A percentile compares a stretch with the other conserved stretches of the same genome.
phyloP scores from a whole-genome alignment of 2,797 vertebrate genomes.

The Oceanodroma leucorhoa region DNA sequence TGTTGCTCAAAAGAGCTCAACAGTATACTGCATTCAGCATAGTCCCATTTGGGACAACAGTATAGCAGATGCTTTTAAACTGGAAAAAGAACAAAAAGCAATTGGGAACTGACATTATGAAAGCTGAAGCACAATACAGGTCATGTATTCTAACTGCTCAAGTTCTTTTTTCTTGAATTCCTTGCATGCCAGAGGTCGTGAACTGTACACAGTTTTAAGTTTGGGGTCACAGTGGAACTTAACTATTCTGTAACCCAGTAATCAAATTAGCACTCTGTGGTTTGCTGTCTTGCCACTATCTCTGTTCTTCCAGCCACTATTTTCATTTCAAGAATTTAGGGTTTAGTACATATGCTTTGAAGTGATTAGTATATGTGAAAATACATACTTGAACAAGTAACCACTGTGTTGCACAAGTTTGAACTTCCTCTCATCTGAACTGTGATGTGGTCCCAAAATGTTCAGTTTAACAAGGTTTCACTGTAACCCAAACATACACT shows the following conservation, averaged over 20 bases:
- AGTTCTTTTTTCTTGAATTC: neutral
- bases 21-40: neutral
- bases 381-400: neutral
- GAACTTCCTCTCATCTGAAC: conserved; percentile 6
- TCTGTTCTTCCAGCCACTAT: neutral
- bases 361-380: neutral
- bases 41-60: neutral
- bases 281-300: conserved; percentile 14
- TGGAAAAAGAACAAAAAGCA: neutral
- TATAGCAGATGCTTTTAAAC: neutral
- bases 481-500: neutral
- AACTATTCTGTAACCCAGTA: neutral
- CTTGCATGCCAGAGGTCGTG: neutral
- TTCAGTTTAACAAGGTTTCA: neutral
- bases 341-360: neutral
- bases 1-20: neutral
- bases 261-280: conserved; percentile 16
- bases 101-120: neutral
- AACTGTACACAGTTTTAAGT: neutral
- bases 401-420: neutral
- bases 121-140: neutral
- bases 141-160: neutral
- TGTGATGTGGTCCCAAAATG: neutral
- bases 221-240: neutral
- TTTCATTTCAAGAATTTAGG: neutral